Percentiles rank a stretch among this genome's conserved stretches.
Conservation (phyloP, 1,140 invertebrate genomes). For the Linepithema humile region DNA sequence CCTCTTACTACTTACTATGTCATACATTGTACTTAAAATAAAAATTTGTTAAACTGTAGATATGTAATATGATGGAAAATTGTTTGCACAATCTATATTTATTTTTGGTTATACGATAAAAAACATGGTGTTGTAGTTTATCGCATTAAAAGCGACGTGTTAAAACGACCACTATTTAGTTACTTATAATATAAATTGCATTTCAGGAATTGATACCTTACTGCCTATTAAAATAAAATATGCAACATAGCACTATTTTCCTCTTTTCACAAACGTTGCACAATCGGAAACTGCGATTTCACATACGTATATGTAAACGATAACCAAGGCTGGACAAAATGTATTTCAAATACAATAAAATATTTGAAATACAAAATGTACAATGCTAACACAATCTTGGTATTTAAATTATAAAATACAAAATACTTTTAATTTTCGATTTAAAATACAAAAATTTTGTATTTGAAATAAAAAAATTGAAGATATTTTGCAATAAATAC, state of each 20-base stretch:
- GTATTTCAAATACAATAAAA: too few species aligned
- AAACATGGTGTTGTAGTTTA: not conserved
- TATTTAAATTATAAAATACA: too few species aligned
- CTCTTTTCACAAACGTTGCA: not conserved
- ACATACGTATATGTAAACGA: too few species aligned
- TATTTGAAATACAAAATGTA: too few species aligned
- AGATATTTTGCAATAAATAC: too few species aligned
- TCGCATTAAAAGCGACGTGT: not conserved
- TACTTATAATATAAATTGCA: not conserved
- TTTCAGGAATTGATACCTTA: conserved; percentile 4
- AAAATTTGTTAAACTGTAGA: not conserved
- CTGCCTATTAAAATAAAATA: not conserved
- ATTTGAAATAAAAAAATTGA: too few species aligned
- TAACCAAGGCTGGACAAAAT: too few species aligned
- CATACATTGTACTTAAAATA: not conserved
- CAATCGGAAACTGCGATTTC: conserved; percentile 4
- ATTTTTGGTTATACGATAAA: conserved; percentile 32
- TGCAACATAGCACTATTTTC: too few species aligned
- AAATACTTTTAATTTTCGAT: too few species aligned
- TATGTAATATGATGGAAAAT: not conserved
- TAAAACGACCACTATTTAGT: not conserved
- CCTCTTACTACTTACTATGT: not conserved
- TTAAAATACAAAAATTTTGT: too few species aligned
- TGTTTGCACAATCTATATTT: conserved; percentile 12
- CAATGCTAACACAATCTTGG: too few species aligned